Conservation (phyloP, 2,888 invertebrate genomes). For the Gonocerus acuteangulatus region DNA sequence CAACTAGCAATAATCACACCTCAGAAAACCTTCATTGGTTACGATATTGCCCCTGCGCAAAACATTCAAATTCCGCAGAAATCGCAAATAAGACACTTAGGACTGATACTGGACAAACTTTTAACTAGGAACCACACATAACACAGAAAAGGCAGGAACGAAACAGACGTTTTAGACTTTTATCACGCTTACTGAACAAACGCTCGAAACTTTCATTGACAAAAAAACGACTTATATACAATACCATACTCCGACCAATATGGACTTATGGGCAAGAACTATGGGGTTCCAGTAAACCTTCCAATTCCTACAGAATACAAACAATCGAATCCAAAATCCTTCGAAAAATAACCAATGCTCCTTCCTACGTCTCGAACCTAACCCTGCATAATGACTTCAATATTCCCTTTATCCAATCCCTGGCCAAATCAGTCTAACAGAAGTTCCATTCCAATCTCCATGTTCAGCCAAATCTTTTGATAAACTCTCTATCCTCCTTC, state of each 20-base stretch:
- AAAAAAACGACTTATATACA: conserved; percentile 2
- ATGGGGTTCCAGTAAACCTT: conserved; percentile 3
- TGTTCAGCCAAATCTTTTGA: neutral
- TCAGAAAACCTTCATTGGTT: no score
- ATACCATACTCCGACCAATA: conserved; percentile 2
- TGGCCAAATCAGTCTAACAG: neutral
- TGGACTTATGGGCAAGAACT: conserved; percentile 20
- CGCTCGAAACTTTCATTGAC: neutral
- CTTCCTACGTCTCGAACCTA: neutral
- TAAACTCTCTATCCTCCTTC: neutral
- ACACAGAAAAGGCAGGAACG: no score
- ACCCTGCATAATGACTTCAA: conserved; percentile 11
- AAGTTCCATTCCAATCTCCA: neutral
- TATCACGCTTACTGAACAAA: conserved; percentile 5
- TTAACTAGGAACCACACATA: neutral
- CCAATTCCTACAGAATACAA: conserved; percentile 11
- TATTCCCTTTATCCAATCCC: neutral
- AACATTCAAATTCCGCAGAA: no score
- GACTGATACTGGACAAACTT: no score
- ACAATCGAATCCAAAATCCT: neutral
- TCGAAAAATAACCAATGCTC: conserved; percentile 3
- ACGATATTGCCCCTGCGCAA: no score
- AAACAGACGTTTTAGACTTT: neutral
- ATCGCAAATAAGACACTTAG: no score
- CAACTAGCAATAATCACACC: no score